Percentiles rank a stretch among this genome's conserved stretches.
Conservation (phyloP, 2,888 invertebrate genomes). For the Aphidoletes aphidimyza region DNA sequence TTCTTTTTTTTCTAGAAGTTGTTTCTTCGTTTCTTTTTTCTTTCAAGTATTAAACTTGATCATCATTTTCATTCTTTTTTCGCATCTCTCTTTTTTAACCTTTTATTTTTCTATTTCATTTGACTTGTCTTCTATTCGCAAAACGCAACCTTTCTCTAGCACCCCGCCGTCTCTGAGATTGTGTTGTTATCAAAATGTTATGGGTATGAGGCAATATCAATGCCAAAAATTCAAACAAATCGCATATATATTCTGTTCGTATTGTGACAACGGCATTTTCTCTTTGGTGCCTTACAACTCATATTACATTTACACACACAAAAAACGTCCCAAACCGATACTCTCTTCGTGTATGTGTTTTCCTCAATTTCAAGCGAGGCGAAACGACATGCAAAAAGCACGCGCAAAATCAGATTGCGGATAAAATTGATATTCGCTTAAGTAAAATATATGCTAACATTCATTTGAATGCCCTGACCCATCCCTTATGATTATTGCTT, state of each 20-base stretch:
- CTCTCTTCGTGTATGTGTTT: not conserved
- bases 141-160: too few relatives aligned
- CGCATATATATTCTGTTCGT: not conserved
- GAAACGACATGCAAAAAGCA: not conserved
- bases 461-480: conserved; percentile 15
- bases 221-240: not conserved
- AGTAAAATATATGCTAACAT: conserved; percentile 21
- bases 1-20: too few relatives aligned
- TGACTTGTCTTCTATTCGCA: not conserved
- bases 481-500: conserved; percentile 26
- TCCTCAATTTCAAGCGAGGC: not conserved
- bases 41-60: not conserved
- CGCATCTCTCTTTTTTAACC: not conserved
- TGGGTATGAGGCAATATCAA: not conserved
- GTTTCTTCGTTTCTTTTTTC: not conserved
- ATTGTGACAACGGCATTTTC: not conserved
- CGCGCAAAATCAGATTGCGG: not conserved
- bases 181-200: not conserved
- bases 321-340: too few relatives aligned
- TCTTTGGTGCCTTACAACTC: not conserved
- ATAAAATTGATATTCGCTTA: not conserved
- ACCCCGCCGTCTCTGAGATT: too few relatives aligned
- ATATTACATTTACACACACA: too few relatives aligned
- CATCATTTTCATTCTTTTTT: not conserved
- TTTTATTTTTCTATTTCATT: not conserved